phyloP scores from a whole-genome alignment of 1,140 invertebrate genomes.

The Mercenaria mercenaria region DNA sequence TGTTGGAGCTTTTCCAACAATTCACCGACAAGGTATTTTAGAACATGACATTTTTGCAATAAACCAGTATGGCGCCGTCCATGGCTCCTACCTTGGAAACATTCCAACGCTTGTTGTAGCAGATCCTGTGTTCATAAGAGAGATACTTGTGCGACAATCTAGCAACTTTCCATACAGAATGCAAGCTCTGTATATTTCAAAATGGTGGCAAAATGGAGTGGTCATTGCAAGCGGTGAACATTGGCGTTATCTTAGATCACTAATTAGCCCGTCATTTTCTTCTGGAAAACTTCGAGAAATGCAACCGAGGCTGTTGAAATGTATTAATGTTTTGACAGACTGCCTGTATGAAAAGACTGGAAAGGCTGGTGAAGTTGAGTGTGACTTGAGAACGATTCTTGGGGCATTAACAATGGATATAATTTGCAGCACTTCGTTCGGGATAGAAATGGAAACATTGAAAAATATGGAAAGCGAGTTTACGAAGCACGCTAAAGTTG shows the following conservation, averaged over 20 bases:
- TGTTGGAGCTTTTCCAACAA: conserved; percentile 4
- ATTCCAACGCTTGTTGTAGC: conserved; percentile 49
- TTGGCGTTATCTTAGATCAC: conserved; percentile 29
- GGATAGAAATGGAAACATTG: conserved; percentile 28
- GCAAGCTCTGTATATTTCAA: conserved; percentile 50
- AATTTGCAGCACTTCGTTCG: conserved; percentile 37
- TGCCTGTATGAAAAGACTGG: neutral
- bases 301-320: neutral
- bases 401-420: conserved; percentile 46
- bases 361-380: neutral
- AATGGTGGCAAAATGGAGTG: conserved; percentile 50
- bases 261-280: conserved; percentile 23
- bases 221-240: conserved; percentile 37
- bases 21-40: conserved; percentile 18
- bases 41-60: conserved; percentile 24
- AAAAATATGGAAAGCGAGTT: conserved; percentile 30
- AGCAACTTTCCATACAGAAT: conserved; percentile 44
- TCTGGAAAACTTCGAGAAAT: neutral
- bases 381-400: conserved; percentile 11
- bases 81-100: conserved; percentile 38
- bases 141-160: conserved; percentile 47
- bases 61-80: conserved; percentile 19
- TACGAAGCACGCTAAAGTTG: conserved; percentile 42
- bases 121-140: conserved; percentile 22
- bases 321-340: neutral